Base-by-base conservation (phyloP, 2,113 vertebrate species). In the Alectura lathami region DNA sequence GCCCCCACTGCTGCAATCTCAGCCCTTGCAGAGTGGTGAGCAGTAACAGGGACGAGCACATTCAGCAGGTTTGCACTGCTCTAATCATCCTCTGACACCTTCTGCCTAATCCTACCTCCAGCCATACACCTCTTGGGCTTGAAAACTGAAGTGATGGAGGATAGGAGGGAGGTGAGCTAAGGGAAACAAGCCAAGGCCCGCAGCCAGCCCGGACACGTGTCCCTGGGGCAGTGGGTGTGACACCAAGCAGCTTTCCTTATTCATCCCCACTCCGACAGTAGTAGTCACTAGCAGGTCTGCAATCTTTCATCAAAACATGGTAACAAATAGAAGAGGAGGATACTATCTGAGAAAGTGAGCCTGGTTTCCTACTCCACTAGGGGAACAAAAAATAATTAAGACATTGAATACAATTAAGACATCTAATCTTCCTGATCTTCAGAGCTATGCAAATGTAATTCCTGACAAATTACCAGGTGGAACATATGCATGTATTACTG, bases 161-260 rank as follows among this genome's bases (percentile, higher is more conserved):
- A 30, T 5, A 38, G 47, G 29, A 24, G 60, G 32, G 47, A 63
- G 40, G 17, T 32, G 30, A 48, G 42, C 56, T 36, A 42, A 40
- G 0, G 0, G 34, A 48, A 22, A 38, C 54, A 50, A 0, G 2
- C n/a, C 34, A 23, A 75, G 34, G 22, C 7, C 51, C 0, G 0
- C 32, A 56, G 68, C 20, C 86, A 60, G 66, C 36, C 32, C 36
- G 24, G 21, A 32, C 2, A 6, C 32, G 15, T 4, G 0, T 30
- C 62, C 17, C 26, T 14, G 20, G 30, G 27, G 63, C 57, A 64
- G 20, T 10, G 30, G 15, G 45, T 64, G 29, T 26, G 34, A 48
- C 15, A 30, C 7, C 60, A 36, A 47, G 36, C 29, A 23, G 16
- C 12, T 83, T 21, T 34, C 30, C 30, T 68, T 6, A 53, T 54